Evolutionary conservation across 2,113 vertebrate genomes (phyloP).

Genomic region (Hemibagrus wyckioides): DNA sequence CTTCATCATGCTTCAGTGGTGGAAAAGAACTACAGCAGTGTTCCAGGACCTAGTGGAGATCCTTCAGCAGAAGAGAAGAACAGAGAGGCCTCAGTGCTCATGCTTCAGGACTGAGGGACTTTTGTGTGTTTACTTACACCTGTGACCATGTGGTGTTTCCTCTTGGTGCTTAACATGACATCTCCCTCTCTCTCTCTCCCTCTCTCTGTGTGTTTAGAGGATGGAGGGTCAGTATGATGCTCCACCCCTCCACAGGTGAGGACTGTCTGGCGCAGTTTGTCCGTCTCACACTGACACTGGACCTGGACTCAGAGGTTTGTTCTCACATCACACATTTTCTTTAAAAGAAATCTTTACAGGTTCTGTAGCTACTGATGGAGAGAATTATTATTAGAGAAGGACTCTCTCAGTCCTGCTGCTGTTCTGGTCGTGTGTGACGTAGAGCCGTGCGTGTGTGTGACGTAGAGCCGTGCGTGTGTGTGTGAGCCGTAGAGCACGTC

Average conservation of each 20-base stretch:
- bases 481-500: too few relatives aligned
- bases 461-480: too few relatives aligned
- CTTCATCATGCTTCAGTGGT: not conserved
- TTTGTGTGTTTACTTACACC: not conserved
- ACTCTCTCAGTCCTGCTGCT: too few relatives aligned
- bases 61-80: not conserved
- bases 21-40: not conserved
- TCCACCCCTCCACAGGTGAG: slow-evolving; percentile 89
- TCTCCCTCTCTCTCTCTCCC: too few relatives aligned
- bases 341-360: not conserved
- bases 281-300: slow-evolving; percentile 83
- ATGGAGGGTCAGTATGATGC: slow-evolving; percentile 84
- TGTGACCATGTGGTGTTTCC: not conserved
- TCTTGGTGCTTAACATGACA: not conserved
- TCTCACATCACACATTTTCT: not conserved
- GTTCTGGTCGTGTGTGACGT: too few relatives aligned
- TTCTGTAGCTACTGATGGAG: not conserved
- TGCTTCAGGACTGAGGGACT: not conserved
- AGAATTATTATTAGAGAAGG: too few relatives aligned
- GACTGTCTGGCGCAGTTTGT: slow-evolving; percentile 91
- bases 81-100: not conserved
- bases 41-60: not conserved
- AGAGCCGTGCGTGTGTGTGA: too few relatives aligned
- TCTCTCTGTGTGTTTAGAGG: slow-evolving; percentile 63
- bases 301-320: slow-evolving; percentile 81